Evolutionary conservation across 1,140 invertebrate genomes (phyloP).

Genomic region (Meloidogyne floridensis): DNA sequence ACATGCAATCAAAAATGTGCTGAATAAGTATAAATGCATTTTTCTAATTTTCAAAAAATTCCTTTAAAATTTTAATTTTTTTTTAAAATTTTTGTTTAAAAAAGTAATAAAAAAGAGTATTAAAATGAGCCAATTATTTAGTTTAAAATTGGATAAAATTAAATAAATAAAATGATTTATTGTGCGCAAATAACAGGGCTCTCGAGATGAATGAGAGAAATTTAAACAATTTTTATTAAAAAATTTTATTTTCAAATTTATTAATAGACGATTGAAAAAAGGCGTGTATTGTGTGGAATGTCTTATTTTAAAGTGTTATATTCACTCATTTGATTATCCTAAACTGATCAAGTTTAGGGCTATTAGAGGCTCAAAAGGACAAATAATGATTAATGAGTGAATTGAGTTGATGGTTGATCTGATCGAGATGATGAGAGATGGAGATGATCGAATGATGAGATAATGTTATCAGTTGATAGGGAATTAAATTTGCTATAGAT

Average conservation of each 20-base stretch:
- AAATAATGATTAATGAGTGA: neutral
- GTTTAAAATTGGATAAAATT: too few species aligned
- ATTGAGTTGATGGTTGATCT: neutral
- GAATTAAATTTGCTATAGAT: neutral
- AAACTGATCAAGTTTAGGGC: neutral
- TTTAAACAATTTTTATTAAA: too few species aligned
- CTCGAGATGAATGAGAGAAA: too few species aligned
- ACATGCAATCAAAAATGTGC: neutral
- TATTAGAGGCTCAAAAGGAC: neutral
- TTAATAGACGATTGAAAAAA: too few species aligned
- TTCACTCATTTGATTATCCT: neutral
- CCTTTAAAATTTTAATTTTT: neutral
- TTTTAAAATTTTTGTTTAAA: neutral
- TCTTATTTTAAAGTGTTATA: neutral
- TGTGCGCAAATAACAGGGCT: too few species aligned
- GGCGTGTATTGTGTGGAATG: neutral
- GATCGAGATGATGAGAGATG: too few species aligned
- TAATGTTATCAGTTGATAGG: neutral
- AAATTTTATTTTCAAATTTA: too few species aligned
- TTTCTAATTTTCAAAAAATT: neutral
- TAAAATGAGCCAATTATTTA: neutral
- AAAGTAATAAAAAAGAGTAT: neutral
- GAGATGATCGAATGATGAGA: too few species aligned
- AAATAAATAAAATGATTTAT: too few species aligned
- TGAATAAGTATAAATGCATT: constrained; percentile 3